These are phyloP conservation scores for Pogonomyrmex barbatus DNA, from an alignment of 1,140 invertebrate genomes.

Conservation along the genomic window DNA sequence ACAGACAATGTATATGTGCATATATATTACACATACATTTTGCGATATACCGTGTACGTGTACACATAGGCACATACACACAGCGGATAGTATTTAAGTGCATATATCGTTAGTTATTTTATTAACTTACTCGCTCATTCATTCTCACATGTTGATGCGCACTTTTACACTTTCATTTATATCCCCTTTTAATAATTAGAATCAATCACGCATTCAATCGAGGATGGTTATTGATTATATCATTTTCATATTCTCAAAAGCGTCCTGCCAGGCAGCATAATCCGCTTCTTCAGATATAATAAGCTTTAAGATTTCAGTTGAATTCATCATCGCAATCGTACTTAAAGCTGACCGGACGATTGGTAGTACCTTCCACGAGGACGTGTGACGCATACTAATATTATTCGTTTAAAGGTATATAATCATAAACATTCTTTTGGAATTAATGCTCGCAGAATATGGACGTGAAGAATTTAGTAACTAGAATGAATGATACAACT, in stretches of 20 bases:
- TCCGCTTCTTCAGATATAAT: constrained; percentile 65
- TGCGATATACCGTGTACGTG: constrained; percentile 37
- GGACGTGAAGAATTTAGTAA: constrained; percentile 62
- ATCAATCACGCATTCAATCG: constrained; percentile 75
- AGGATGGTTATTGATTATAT: constrained; percentile 70
- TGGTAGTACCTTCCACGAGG: constrained; percentile 55
- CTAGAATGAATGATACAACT: constrained; percentile 60
- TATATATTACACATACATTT: constrained; percentile 48
- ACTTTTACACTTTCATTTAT: constrained; percentile 71
- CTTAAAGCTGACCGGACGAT: constrained; percentile 66
- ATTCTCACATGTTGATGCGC: constrained; percentile 73
- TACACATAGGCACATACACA: constrained; percentile 72
- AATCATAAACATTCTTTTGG: constrained; percentile 38
- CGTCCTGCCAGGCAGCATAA: constrained; percentile 49
- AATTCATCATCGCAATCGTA: constrained; percentile 59
- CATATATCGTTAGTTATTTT: constrained; percentile 81
- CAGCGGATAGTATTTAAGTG: constrained; percentile 79
- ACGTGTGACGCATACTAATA: constrained; percentile 38
- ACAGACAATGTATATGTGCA: constrained; percentile 64
- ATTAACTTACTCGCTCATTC: constrained; percentile 78
- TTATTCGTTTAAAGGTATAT: constrained; percentile 44
- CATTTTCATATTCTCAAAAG: constrained; percentile 65
- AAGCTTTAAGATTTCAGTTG: constrained; percentile 68
- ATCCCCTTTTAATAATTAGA: constrained; percentile 63
- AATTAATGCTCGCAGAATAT: constrained; percentile 59